Base-by-base conservation (phyloP, 2,113 vertebrate genomes). In the Laticauda laticaudata region DNA sequence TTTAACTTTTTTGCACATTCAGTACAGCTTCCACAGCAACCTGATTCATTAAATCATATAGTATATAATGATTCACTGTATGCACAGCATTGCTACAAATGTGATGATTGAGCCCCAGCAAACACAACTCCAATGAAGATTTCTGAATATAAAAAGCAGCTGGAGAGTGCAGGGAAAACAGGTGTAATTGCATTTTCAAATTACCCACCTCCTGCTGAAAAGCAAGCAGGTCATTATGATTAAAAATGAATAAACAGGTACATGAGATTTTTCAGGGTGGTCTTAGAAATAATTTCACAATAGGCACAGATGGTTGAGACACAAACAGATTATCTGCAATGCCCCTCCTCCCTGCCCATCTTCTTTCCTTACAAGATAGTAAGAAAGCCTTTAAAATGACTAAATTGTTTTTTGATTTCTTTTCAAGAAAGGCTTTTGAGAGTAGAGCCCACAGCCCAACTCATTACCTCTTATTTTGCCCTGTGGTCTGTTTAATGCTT, bases 381-480 rank as follows among this genome's bases (percentile, higher is more conserved):
- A 97, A 59, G 97, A 93, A 97, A 97, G 96, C 64, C 96, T 93
- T 92, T 97, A 97, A 97, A 96, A 96, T 95, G 96, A 95, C 90
- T 97, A 95, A 96, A 97, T 97, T 97, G 96, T 95, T 95, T 97
- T 97, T 97, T 95, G 95, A 97, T 97, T 97, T 96, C 96, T 97
- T 97, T 97, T 93, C 92, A 95, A 96, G 95, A 95, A 96, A 23
- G 95, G 95, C 95, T 95, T 95, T 96, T 97, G 96, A 95, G 96
- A 95, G 95, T 95, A 95, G 95, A 96, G 93, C 94, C 55, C 53
- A 43, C 56, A 88, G n/a, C 88, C 54, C 39, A n/a, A 26, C 64
- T 64, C 39, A 85, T 57, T 48, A 51, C 54, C 0, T 96, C 95
- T 95, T 95, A 94, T 95, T 91, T 95, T 91, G 96, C 96, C 96